Percentiles rank a stretch among this genome's conserved stretches.
phyloP scores from a whole-genome alignment of 1,140 invertebrate genomes.

The Antheraea mylitta region DNA sequence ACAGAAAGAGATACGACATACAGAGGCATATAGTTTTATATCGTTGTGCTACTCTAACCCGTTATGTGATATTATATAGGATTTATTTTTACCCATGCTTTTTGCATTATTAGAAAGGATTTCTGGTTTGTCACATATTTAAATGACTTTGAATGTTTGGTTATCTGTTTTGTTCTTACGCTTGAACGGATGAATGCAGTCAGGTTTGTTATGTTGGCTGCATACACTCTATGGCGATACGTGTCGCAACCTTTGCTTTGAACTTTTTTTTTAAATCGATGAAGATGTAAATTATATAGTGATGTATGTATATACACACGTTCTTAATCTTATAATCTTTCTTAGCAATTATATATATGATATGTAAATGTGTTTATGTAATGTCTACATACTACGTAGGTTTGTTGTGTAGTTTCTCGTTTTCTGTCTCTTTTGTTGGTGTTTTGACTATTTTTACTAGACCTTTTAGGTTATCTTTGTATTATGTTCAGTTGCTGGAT shows the following conservation, averaged over 20 bases:
- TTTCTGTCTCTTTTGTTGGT: background rate
- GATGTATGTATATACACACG: background rate
- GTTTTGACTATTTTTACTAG: background rate
- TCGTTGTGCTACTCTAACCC: constrained; percentile 34
- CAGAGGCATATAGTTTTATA: constrained; percentile 24
- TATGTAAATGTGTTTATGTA: constrained; percentile 1
- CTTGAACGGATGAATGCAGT: constrained; percentile 38
- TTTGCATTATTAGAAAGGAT: constrained; percentile 22
- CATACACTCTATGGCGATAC: constrained; percentile 26
- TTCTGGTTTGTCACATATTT: constrained; percentile 21
- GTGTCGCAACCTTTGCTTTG: constrained; percentile 30
- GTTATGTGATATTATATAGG: constrained; percentile 13
- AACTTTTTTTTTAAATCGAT: constrained; percentile 30
- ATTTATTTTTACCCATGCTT: constrained; percentile 22
- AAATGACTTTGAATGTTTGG: constrained; percentile 21
- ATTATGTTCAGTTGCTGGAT: background rate
- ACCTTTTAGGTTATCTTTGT: constrained; percentile 10
- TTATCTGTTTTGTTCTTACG: constrained; percentile 47
- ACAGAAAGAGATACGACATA: constrained; percentile 25
- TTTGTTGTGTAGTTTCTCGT: background rate
- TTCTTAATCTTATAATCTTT: background rate
- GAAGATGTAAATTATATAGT: constrained; percentile 1
- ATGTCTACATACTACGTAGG: background rate
- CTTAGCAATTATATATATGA: background rate
- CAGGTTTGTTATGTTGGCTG: constrained; percentile 10